A percentile compares a stretch with the other conserved stretches of the same genome.
phyloP scores from a whole-genome alignment of 2,797 vertebrate genomes.

The Mormyrus proboscirostris region DNA sequence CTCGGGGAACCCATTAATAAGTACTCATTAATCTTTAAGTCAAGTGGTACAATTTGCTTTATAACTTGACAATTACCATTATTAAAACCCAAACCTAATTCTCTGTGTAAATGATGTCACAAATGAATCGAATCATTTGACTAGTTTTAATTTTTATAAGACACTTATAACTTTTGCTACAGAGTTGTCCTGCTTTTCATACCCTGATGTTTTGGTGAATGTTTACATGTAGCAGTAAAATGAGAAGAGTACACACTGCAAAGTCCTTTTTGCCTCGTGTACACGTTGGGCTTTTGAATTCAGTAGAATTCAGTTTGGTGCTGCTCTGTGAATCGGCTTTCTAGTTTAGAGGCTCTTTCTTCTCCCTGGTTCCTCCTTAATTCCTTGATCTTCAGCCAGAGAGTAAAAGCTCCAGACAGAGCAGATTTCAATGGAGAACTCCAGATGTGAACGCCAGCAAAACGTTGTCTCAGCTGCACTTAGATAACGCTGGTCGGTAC shows the following conservation, averaged over 20 bases:
- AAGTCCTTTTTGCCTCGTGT: background rate
- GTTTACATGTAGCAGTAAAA: background rate
- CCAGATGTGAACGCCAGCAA: background rate
- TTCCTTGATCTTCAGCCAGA: constrained; percentile 12
- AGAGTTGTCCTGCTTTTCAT: background rate
- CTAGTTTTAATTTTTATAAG: background rate
- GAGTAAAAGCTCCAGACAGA: background rate
- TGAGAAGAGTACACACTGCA: background rate
- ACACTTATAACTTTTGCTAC: background rate
- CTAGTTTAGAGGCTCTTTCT: background rate
- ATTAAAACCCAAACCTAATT: background rate
- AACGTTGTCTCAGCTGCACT: background rate
- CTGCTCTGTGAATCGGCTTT: background rate
- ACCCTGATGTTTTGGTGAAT: background rate
- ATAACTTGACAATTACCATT: background rate
- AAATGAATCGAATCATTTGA: background rate
- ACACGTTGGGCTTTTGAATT: background rate
- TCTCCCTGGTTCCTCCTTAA: background rate
- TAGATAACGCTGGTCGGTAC: background rate
- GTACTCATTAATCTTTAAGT: background rate
- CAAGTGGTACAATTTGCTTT: background rate
- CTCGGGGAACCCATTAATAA: background rate
- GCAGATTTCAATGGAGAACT: background rate
- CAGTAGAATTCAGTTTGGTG: background rate
- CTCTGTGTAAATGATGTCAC: background rate